These are phyloP conservation scores for Folsomia manolachei DNA, from an alignment of 2,888 invertebrate genomes.

Conservation along the genomic window DNA sequence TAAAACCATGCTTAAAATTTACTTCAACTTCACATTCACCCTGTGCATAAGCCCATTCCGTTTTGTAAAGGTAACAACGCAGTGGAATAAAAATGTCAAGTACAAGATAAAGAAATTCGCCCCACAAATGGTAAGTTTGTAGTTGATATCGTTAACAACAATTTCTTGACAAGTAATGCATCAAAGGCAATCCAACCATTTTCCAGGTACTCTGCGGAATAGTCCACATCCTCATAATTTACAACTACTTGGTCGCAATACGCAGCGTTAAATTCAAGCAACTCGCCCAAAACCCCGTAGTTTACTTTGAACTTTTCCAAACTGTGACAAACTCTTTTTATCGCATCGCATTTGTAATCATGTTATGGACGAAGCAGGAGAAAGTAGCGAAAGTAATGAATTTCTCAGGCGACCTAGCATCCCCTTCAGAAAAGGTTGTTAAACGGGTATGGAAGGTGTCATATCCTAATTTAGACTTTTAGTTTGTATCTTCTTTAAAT, in stretches of 20 bases:
- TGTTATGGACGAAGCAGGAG: neutral
- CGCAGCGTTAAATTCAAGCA: neutral
- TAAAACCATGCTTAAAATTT: neutral
- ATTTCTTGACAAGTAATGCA: no score
- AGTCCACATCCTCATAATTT: neutral
- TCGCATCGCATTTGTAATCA: neutral
- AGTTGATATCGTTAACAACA: neutral
- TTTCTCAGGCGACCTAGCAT: neutral
- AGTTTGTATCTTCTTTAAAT: no score
- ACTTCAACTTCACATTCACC: neutral
- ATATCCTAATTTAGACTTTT: neutral
- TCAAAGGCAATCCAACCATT: no score
- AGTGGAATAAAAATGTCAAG: neutral
- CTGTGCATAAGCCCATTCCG: neutral
- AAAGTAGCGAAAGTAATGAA: neutral
- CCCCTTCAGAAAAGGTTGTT: neutral
- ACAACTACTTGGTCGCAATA: neutral
- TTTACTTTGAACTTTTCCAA: neutral
- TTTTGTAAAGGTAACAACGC: neutral
- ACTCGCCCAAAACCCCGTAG: neutral
- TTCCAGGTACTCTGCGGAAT: neutral
- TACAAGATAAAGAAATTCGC: neutral
- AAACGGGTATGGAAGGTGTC: neutral
- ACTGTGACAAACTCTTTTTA: neutral
- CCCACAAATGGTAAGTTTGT: neutral